Base-by-base conservation (phyloP, 2,113 vertebrate species). In the Cyprinus carpio region DNA sequence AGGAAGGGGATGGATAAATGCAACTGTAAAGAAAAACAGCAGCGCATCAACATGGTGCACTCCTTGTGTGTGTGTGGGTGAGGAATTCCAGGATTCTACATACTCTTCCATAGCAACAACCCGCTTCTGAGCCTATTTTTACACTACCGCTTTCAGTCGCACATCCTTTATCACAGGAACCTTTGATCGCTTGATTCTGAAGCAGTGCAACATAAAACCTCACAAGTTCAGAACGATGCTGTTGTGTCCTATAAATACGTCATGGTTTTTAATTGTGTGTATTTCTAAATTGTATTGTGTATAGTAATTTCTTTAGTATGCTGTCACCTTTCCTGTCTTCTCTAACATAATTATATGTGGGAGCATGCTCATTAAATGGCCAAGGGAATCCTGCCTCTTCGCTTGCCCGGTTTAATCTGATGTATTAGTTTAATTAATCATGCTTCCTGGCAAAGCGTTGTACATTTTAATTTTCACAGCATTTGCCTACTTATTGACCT, bases 71-170 rank as follows among this genome's bases (percentile, higher is more conserved):
- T 83, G 80, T 23, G 62, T 65, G 75, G 11, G 64, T 80, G 64
- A 84, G 79, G 72, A 78, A 85, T 82, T 81, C 84, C 80, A 71
- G 31, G 67, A 85, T 78, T 67, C 62, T 69, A 56, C 71, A 77
- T 75, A 23, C 83, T 87, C 80, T 81, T 85, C 87, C 87, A 85
- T 87, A 82, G 87, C 87, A 87, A 87, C 87, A 87, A 85, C 83
- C 83, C 29, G 64, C 25, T 87, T 85, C 72, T 72, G 62, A 78
- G 49, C 83, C 83, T 87, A 85, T 87, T 87, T 87, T 79, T 69
- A 82, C 49, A 75, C 72, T 67, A 27, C 12, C 25, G 31, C 51
- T 71, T 82, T 71, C 29, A 82, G 75, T 12, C 18, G 12, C 77
- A 54, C 77, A 75, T 81, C 49, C 49, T 83, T 83, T 83, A 82